These are phyloP conservation scores for Lagria hirta DNA, from an alignment of 2,888 invertebrate genomes.

Conservation along the genomic window DNA sequence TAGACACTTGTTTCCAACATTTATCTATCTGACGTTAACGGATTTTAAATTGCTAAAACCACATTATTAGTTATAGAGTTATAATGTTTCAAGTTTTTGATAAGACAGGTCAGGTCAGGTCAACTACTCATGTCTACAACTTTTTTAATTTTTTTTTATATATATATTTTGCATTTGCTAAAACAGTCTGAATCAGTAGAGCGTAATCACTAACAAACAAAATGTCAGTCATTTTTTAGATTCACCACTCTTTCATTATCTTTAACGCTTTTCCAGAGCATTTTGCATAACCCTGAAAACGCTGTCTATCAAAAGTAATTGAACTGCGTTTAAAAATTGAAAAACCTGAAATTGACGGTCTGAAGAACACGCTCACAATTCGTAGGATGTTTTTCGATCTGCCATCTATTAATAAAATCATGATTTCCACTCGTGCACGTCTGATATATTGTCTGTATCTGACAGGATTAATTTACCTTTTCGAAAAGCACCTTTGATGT, in stretches of 20 bases:
- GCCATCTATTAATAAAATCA: slow-evolving; percentile 47
- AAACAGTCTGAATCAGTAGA: too few species aligned
- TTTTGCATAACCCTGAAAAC: slow-evolving; percentile 16
- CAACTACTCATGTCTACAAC: too few species aligned
- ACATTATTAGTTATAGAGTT: too few species aligned
- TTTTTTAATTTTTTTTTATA: too few species aligned
- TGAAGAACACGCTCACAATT: slow-evolving; percentile 41
- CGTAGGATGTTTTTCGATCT: slow-evolving; percentile 39
- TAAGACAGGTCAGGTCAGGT: too few species aligned
- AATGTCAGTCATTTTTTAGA: slow-evolving; percentile 20
- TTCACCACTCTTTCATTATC: slow-evolving; percentile 23
- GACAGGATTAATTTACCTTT: slow-evolving; percentile 48
- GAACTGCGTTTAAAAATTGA: slow-evolving; percentile 43
- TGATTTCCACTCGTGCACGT: slow-evolving; percentile 37
- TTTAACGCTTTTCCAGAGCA: slow-evolving; percentile 15
- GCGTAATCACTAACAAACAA: too few species aligned
- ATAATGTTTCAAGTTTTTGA: too few species aligned
- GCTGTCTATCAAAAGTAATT: slow-evolving; percentile 35
- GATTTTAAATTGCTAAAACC: too few species aligned
- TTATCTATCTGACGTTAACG: too few species aligned
- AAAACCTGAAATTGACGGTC: slow-evolving; percentile 42
- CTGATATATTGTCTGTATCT: slow-evolving; percentile 37
- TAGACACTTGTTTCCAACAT: too few species aligned
- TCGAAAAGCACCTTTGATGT: slow-evolving; percentile 39
- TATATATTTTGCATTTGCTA: too few species aligned